phyloP scores from a whole-genome alignment of 1,140 invertebrate genomes.

The Stenopsyche tienmushanensis region DNA sequence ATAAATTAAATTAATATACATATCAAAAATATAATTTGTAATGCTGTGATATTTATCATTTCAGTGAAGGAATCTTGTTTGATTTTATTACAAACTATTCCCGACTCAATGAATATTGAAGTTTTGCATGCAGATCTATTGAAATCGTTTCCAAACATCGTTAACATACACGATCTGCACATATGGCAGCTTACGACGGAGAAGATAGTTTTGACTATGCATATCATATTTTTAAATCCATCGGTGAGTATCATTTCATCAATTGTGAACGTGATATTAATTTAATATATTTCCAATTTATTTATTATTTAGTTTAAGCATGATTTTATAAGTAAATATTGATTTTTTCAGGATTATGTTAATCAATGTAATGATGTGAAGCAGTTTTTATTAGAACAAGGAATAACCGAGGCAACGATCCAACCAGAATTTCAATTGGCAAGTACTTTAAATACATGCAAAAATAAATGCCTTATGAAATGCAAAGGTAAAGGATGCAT shows the following conservation, averaged over 20 bases:
- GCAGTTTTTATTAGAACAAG: conserved; percentile 70
- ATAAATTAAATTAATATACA: no score
- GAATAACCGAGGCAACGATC: conserved; percentile 74
- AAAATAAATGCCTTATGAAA: conserved; percentile 33
- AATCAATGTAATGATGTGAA: conserved; percentile 64
- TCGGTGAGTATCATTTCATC: conserved; percentile 47
- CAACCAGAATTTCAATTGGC: conserved; percentile 71
- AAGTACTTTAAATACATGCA: conserved; percentile 29
- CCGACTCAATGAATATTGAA: conserved; percentile 74
- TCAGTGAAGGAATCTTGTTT: conserved; percentile 75
- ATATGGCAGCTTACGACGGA: conserved; percentile 75
- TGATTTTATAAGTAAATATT: conserved; percentile 27
- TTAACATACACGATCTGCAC: conserved; percentile 80
- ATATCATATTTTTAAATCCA: conserved; percentile 70
- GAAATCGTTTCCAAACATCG: conserved; percentile 72
- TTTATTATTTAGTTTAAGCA: conserved; percentile 3
- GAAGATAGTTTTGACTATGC: conserved; percentile 72
- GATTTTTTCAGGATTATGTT: conserved; percentile 56
- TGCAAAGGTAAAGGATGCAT: conserved; percentile 36
- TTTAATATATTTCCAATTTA: not conserved
- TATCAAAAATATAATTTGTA: conserved; percentile 9
- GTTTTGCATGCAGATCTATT: conserved; percentile 64
- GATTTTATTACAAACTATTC: conserved; percentile 80
- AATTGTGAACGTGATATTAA: not conserved
- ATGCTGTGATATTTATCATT: conserved; percentile 43